A percentile compares a stretch with the other conserved stretches of the same genome.
Evolutionary conservation across 2,888 invertebrate species (phyloP).

Genomic region (Hirtodrosophila cameraria): DNA sequence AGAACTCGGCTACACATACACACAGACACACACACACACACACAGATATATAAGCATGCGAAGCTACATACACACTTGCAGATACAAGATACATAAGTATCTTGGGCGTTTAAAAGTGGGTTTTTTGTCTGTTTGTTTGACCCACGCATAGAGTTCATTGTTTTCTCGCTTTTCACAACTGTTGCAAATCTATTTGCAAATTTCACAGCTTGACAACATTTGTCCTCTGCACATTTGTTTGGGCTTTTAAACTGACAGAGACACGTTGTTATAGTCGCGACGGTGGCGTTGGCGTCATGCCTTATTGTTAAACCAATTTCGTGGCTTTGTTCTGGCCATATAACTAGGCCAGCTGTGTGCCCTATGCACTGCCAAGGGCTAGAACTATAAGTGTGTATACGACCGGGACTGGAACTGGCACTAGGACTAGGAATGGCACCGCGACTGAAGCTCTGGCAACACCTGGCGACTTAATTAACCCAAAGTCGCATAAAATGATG

Average conservation of each 20-base stretch:
- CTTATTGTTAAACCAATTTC: constrained; percentile 24
- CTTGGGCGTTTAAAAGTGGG: constrained; percentile 34
- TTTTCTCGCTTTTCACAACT: constrained; percentile 43
- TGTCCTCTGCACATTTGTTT: constrained; percentile 55
- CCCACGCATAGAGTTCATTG: constrained; percentile 52
- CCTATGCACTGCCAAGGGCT: constrained; percentile 20
- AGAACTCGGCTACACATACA: constrained; percentile 59
- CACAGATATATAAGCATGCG: constrained; percentile 1
- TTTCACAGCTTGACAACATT: constrained; percentile 57
- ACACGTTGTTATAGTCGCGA: constrained; percentile 46
- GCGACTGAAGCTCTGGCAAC: constrained; percentile 27
- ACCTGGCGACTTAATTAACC: constrained; percentile 74
- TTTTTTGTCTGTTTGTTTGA: constrained; percentile 41
- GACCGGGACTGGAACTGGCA: background rate
- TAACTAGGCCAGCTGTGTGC: constrained; percentile 46
- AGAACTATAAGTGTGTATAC: no score
- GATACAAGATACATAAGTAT: constrained; percentile 33
- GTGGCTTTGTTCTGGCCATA: constrained; percentile 32
- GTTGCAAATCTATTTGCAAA: constrained; percentile 73
- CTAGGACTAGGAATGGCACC: background rate
- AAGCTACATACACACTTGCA: background rate
- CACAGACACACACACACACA: constrained; percentile 22
- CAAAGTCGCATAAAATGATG: constrained; percentile 61
- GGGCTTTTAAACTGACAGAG: constrained; percentile 58
- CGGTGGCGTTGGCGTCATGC: constrained; percentile 40